These are phyloP conservation scores for Mastomys natalensis DNA, from an alignment of 2,113 vertebrate species.

Conservation along the genomic window DNA sequence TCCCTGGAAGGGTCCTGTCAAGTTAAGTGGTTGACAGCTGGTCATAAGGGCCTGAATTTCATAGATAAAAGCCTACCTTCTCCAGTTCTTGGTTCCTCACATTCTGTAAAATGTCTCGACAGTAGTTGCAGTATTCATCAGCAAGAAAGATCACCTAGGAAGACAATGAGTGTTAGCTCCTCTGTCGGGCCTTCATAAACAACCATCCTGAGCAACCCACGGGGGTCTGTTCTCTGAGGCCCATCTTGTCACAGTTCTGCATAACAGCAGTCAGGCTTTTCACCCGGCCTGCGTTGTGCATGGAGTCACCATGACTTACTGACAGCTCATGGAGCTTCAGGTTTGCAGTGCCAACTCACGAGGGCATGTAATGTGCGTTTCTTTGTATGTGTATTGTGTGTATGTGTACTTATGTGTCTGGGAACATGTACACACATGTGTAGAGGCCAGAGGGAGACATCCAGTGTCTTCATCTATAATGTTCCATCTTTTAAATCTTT, in stretches of 20 bases:
- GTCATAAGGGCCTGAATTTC: neutral
- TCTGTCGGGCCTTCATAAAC: neutral
- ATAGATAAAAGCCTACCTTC: conserved; percentile 77
- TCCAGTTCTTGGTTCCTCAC: conserved; percentile 80
- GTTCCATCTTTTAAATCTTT: neutral
- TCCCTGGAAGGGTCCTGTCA: neutral
- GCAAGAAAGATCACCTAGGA: conserved; percentile 80
- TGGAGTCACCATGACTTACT: rapidly evolving
- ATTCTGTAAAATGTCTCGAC: conserved; percentile 83
- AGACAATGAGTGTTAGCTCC: neutral
- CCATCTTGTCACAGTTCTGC: too few species aligned
- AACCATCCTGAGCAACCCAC: neutral
- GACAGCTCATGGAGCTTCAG: rapidly evolving
- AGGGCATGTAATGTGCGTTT: neutral
- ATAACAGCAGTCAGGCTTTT: too few species aligned
- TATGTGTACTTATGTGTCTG: neutral
- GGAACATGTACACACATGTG: neutral
- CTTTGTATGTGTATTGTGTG: neutral
- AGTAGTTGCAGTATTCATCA: conserved; percentile 84
- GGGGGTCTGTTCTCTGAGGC: neutral
- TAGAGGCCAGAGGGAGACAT: neutral
- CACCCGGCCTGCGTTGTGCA: rapidly evolving
- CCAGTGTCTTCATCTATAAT: neutral
- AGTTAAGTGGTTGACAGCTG: neutral
- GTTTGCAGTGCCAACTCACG: neutral